Base-by-base conservation (phyloP, 2,888 invertebrate species). In the Nebria salina region DNA sequence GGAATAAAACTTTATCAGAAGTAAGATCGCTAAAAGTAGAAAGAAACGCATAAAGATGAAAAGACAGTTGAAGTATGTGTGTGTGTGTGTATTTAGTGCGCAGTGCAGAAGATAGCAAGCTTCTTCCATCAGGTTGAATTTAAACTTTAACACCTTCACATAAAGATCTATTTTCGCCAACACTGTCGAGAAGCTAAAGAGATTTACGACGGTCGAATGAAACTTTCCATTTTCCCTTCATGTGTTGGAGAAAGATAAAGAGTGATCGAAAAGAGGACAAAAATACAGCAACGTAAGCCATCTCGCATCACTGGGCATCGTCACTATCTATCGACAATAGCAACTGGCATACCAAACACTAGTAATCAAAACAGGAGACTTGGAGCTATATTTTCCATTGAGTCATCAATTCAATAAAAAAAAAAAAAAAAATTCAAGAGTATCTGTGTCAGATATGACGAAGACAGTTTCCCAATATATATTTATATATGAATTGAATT, bases 91-190 rank as follows among this genome's bases (percentile, higher is more conserved):
- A 54, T 8, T 13, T 13, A 54, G 34, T 54, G 54, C 54, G 54
- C 54, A 13, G 7, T 54, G 11, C 54, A 54, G 8, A 54, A 54
- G 54, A 54, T 54, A 54, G 54, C 54, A 54, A 13, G 25, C 70
- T 26, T 26, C 26, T 70, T 70, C 70, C 68, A 70, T 70, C 70
- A 70, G 70, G 20, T 25, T 13, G 70, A 25, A 72, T 77, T 77
- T 78, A 78, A 78, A 78, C 65, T 78, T 78, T 78, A 72, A 73
- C 65, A 78, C 43, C 78, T 11, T 34, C 13, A 78, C 78, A 73
- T 78, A 73, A 78, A 78, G 78, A 72, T 78, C 78, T 65, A 78
- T 78, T 78, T 78, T 73, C 73, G 72, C 73, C 73, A 73, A 72
- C 20, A 41, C 72, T 65, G 73, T 41, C 73, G 78, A 34, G 65